Evolutionary conservation across 2,888 invertebrate species (phyloP).

Genomic region (Hemaris fuciformis): DNA sequence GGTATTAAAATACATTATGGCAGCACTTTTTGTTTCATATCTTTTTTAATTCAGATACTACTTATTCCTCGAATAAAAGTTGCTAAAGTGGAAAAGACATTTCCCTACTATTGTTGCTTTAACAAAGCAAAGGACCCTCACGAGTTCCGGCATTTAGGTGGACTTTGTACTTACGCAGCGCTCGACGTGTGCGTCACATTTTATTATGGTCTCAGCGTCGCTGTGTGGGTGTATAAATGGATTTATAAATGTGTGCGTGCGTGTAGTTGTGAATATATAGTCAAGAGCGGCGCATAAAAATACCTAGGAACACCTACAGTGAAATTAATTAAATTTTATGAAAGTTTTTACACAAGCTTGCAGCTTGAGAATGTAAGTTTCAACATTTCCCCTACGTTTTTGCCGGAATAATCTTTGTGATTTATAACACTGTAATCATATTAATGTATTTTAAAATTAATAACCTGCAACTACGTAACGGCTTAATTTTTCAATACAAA

Average conservation of each 20-base stretch:
- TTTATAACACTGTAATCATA: constrained; percentile 13
- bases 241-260: neutral
- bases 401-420: constrained; percentile 10
- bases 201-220: constrained; percentile 14
- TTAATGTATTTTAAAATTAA: constrained; percentile 14
- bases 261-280: neutral
- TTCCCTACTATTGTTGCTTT: constrained; percentile 59
- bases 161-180: constrained; percentile 47
- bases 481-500: neutral
- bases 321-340: constrained; percentile 47
- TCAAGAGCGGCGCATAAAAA: constrained; percentile 28
- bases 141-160: constrained; percentile 64
- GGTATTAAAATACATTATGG: neutral
- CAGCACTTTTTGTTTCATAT: neutral
- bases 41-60: constrained; percentile 15
- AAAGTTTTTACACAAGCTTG: constrained; percentile 40
- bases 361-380: constrained; percentile 36
- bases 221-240: constrained; percentile 5
- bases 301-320: constrained; percentile 31
- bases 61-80: constrained; percentile 44
- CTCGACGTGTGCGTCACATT: constrained; percentile 32
- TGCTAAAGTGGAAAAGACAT: constrained; percentile 58
- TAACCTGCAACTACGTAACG: constrained; percentile 2
- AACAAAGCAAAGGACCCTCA: constrained; percentile 61
- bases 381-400: constrained; percentile 28